Evolutionary conservation across 1,140 invertebrate species (phyloP), one percentile per base, ranked within the genome.

Genomic region (Physella acuta): DNA sequence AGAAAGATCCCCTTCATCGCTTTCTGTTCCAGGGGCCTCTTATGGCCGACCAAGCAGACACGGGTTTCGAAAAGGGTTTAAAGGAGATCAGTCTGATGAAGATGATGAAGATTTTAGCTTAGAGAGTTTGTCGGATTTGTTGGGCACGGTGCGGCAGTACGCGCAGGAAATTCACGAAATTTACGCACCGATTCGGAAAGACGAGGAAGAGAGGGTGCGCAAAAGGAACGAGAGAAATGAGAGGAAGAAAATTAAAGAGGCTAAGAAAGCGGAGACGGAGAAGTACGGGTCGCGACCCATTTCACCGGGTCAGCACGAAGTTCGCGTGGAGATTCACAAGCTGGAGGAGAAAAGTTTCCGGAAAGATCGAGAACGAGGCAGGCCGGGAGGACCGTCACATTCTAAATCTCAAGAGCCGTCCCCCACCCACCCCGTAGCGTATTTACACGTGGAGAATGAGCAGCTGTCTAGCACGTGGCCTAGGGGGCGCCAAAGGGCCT

Each of bases 391-490:
- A 17, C 20, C 20, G 1, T 1, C 24, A 20, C 66, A 58, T 37
- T 68, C 55, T 17, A 59, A 60, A 28, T 44, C 55, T 30, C 33
- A 44, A 8, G 66, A 68, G 20, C 66, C 56, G 11, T 44, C 56
- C 11, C 5, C 36, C 31, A 36, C 55, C 17, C 55, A 20, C 17
- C 56, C 55, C 4, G 26, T 68, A 8, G 66, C 66, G n/a, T 59
- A 33, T 4, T 51, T 68, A 14, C 33, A 39, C 24, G 66, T 68
- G 4, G 66, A 68, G 39, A 60, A 68, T 28, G 66, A 68, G 56
- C 55, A 68, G 52, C 37, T 68, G 26, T 59, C 66, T 24, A 68
- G 66, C 39, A 68, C 66, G 14, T 68, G 66, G 66, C 66, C 66
- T 1, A 58, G 66, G 24, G 66, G 66, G 28, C n/a, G 56, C 8